Base-by-base conservation (phyloP, 2,113 vertebrate species). In the Ceyx margarethae region DNA sequence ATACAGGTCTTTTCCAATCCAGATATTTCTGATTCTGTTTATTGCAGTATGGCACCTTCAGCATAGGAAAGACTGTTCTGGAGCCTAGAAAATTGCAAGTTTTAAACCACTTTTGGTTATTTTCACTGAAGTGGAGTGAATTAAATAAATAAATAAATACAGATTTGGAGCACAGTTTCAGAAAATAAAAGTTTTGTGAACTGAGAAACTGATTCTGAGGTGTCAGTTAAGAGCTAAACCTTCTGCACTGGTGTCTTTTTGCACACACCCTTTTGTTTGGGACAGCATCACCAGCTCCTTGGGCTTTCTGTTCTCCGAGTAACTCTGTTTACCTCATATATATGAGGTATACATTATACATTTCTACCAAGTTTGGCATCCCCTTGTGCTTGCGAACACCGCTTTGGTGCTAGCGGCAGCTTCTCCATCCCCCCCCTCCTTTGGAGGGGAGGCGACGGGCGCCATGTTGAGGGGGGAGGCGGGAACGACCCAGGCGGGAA, bases 261-360 rank as follows among this genome's bases (percentile, higher is more conserved):
- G 31, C 18, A 14, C 37, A 13, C 5, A n/a, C 5, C 22, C 77
- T 37, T 43, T 57, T n/a, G 22, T 28, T 86, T 29, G 28, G 56
- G 48, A 23, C 56, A 43, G 9, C 2, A 23, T 28, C 50, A 20
- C 9, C 25, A 5, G 23, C 51, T 40, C 51, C 61, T 35, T 3
- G 0, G 33, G 2, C 42, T 5, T 18, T n/a, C 26, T 14, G 3
- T 6, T 45, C 15, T 25, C 35, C 12, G 9, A 57, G 6, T 13
- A 40, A 19, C 26, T 22, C 5, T 21, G 9, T 35, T 33, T 16
- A 43, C 13, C n/a, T 37, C 25, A 8, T 37, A 37, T 37, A 37
- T 37, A 37, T 37, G 37, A 37, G 37, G 37, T 37, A 11, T 37
- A 37, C 37, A 37, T 37, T 37, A 37, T 37, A 37, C 37, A 37